Evolutionary conservation across 2,113 vertebrate species (phyloP).

Genomic region (Rissa tridactyla): DNA sequence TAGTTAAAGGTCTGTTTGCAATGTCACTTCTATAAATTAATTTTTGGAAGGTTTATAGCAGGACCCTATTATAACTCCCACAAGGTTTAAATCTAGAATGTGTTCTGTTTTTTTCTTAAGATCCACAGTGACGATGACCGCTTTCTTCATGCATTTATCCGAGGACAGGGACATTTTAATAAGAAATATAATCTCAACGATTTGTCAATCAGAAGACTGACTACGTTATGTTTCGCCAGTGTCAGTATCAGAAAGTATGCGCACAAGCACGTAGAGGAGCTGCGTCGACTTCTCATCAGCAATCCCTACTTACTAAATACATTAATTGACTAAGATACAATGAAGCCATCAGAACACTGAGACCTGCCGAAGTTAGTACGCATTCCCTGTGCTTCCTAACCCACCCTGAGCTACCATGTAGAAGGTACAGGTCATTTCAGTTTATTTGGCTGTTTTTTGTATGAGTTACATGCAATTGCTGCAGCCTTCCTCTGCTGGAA

Average conservation of each 20-base stretch:
- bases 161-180: neutral
- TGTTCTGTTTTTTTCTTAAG: neutral
- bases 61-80: neutral
- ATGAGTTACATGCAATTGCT: accelerated
- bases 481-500: neutral
- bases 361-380: neutral
- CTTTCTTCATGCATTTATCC: neutral
- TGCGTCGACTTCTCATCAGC: neutral
- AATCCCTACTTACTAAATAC: neutral
- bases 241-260: neutral
- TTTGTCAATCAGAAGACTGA: neutral
- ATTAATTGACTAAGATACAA: neutral
- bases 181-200: neutral
- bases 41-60: neutral
- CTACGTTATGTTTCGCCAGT: neutral
- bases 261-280: neutral
- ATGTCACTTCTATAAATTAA: neutral
- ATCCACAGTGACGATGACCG: neutral
- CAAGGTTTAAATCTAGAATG: neutral
- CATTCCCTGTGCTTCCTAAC: too few relatives aligned
- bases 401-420: neutral
- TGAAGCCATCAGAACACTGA: neutral
- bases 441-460: neutral
- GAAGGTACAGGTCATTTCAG: neutral
- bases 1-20: slow-evolving; percentile 29